Percentiles rank a stretch among this genome's conserved stretches.
Conservation (phyloP, 2,113 vertebrate species). For the Sinocyclocheilus maitianheensis region DNA sequence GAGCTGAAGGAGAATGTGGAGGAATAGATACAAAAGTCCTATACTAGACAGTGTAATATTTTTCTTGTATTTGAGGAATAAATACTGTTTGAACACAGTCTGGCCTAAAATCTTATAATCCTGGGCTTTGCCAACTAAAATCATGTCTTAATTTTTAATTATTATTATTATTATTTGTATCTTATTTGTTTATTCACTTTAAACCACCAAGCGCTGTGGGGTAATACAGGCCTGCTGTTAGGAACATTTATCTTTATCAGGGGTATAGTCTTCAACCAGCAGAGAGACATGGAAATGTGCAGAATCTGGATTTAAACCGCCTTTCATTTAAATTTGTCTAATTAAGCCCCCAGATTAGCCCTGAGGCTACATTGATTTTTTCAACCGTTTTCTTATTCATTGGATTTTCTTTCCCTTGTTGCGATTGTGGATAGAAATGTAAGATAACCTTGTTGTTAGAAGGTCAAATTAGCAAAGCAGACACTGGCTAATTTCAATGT, state of each 20-base stretch:
- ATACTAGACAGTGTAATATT: background rate
- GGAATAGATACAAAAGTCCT: background rate
- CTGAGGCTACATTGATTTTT: constrained; percentile 38
- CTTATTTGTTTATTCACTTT: constrained; percentile 18
- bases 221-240: background rate
- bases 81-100: background rate
- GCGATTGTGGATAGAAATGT: background rate
- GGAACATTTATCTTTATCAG: constrained; percentile 37
- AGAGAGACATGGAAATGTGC: background rate
- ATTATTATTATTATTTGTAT: background rate
- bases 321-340: constrained; percentile 46
- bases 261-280: background rate
- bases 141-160: background rate
- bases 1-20: background rate
- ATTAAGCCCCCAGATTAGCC: constrained; percentile 44
- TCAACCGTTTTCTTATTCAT: constrained; percentile 21
- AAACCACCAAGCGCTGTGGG: background rate
- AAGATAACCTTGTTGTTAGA: constrained; percentile 37
- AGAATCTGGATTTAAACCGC: constrained; percentile 38
- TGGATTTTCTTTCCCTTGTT: constrained; percentile 16
- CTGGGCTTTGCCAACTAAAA: background rate
- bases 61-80: background rate
- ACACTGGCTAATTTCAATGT: background rate
- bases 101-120: background rate
- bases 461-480: constrained; percentile 30